Evolutionary conservation across 53 echinoderm and acorn worm species (phyloP).

Genomic region (Temnopleurus reevesii): DNA sequence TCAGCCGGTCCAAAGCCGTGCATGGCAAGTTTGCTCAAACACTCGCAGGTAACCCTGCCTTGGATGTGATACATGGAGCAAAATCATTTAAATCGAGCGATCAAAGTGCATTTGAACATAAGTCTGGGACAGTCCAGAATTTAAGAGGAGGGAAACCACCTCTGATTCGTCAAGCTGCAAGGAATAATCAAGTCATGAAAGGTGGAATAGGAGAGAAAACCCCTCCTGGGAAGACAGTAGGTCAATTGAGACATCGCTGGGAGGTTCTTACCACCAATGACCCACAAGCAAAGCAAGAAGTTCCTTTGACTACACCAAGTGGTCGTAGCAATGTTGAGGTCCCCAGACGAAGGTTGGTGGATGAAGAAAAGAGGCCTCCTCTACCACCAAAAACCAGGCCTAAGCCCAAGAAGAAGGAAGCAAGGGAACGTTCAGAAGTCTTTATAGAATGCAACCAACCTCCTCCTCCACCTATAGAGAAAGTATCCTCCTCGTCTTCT

Average conservation of each 20-base stretch:
- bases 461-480: neutral
- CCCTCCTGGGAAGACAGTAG: neutral
- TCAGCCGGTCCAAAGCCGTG: neutral
- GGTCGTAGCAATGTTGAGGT: neutral
- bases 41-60: neutral
- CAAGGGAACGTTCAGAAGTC: neutral
- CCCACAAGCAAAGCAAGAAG: slow-evolving; percentile 1
- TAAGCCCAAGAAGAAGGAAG: neutral
- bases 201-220: neutral
- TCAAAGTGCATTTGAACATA: neutral
- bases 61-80: slow-evolving; percentile 8
- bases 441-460: neutral
- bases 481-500: neutral
- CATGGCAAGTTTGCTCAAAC: neutral
- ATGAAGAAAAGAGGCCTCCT: neutral
- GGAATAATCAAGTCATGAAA: neutral
- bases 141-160: slow-evolving; percentile 9
- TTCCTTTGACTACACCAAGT: neutral
- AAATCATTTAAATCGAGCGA: neutral
- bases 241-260: slow-evolving; percentile 37
- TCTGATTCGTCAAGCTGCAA: neutral
- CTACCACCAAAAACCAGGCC: slow-evolving; percentile 30
- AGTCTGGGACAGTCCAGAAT: neutral
- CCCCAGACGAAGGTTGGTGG: neutral
- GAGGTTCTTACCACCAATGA: slow-evolving; percentile 14